Conservation (phyloP, 1,140 invertebrate species). For the Saccostrea cuccullata region DNA sequence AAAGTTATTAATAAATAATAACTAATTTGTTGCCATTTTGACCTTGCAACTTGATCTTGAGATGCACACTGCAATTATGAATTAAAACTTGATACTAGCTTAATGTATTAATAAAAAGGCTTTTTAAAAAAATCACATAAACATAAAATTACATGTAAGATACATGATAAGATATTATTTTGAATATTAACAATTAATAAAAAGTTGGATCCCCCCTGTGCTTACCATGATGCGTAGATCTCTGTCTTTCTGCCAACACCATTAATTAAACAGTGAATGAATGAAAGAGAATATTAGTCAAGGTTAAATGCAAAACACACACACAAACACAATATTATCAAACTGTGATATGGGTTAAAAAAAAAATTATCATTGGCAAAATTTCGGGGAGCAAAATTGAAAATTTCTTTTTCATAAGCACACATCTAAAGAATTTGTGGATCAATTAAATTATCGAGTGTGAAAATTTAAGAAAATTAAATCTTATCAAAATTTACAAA, state of each 20-base stretch:
- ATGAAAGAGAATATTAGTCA: slow-evolving; percentile 36
- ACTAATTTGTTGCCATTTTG: neutral
- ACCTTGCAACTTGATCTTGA: neutral
- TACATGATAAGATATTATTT: neutral
- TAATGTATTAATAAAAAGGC: neutral
- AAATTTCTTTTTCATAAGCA: neutral
- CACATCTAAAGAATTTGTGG: slow-evolving; percentile 11
- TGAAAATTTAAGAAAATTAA: neutral
- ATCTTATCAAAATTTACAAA: neutral
- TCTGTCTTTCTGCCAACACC: slow-evolving; percentile 65
- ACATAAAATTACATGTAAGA: no score
- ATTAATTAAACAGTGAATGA: slow-evolving; percentile 11
- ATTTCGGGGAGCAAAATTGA: neutral
- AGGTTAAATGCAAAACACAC: slow-evolving; percentile 13
- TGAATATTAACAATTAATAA: neutral
- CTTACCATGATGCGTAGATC: slow-evolving; percentile 73
- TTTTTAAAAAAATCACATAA: no score
- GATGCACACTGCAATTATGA: neutral
- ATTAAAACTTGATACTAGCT: neutral
- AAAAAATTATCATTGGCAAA: neutral
- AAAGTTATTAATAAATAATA: no score
- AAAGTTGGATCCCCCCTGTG: neutral
- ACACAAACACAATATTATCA: slow-evolving; percentile 5
- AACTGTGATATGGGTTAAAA: neutral
- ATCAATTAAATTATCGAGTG: neutral